Evolutionary conservation across 2,113 vertebrate genomes (phyloP).

Genomic region (Acrocephalus arundinaceus): DNA sequence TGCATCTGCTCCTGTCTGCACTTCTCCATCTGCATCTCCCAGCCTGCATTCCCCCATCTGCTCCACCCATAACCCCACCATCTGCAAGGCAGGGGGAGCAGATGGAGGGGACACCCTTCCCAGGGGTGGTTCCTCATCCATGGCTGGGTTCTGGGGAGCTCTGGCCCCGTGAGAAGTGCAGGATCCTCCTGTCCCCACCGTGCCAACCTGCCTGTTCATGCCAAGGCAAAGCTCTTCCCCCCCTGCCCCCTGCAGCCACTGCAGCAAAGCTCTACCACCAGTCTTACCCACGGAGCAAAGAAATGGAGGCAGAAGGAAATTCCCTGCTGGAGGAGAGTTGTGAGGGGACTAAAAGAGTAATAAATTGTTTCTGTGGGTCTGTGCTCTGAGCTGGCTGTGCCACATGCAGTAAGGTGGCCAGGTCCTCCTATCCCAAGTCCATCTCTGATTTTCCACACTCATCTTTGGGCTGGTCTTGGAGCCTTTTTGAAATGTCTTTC

Average conservation of each 20-base stretch:
- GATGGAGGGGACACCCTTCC: background rate
- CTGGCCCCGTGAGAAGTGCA: rapidly evolving
- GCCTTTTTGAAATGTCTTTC: background rate
- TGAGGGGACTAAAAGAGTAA: background rate
- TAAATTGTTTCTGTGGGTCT: background rate
- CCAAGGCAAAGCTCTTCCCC: rapidly evolving
- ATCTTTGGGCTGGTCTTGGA: background rate
- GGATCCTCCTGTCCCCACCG: background rate
- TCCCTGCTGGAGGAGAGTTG: background rate
- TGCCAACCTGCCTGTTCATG: rapidly evolving
- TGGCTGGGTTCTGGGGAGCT: background rate
- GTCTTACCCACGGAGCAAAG: rapidly evolving
- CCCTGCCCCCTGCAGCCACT: background rate
- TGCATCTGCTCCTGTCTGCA: background rate
- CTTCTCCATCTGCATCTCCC: background rate
- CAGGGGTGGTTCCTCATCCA: background rate
- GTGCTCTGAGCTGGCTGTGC: background rate
- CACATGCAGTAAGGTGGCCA: background rate
- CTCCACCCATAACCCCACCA: background rate
- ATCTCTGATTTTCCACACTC: background rate
- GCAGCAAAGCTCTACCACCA: background rate
- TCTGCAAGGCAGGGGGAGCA: background rate
- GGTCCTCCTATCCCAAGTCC: background rate
- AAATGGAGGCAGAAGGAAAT: background rate
- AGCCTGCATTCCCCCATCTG: background rate